Percentiles rank a stretch among this genome's conserved stretches.
Evolutionary conservation across 2,113 vertebrate genomes (phyloP).

Genomic region (Myotis davidii): DNA sequence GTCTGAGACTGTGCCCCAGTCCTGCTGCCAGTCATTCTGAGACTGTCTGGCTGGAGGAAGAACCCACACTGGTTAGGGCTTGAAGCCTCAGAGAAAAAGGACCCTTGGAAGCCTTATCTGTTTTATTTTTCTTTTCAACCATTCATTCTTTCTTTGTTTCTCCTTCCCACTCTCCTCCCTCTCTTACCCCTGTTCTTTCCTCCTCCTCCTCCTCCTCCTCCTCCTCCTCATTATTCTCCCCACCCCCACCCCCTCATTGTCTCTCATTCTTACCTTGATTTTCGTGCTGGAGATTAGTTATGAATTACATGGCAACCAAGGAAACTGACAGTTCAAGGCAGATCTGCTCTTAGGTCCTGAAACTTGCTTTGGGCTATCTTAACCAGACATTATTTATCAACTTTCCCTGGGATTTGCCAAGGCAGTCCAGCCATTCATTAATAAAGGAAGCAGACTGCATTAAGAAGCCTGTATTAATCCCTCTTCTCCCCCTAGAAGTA

Average conservation of each 20-base stretch:
- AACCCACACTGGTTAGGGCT: slow-evolving; percentile 81
- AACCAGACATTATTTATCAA: slow-evolving; percentile 58
- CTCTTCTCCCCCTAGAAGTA: background rate
- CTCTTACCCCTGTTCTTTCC: background rate
- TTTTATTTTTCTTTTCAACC: slow-evolving; percentile 61
- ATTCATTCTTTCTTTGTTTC: background rate
- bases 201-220: background rate
- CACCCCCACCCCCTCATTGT: background rate
- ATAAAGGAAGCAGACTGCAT: background rate
- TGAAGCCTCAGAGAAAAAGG: slow-evolving; percentile 47
- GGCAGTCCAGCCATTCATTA: background rate
- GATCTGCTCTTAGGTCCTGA: slow-evolving; percentile 76
- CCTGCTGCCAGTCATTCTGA: slow-evolving; percentile 80
- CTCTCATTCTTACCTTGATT: background rate
- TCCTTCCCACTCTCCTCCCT: background rate
- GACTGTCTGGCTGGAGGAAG: slow-evolving; percentile 81
- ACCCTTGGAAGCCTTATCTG: slow-evolving; percentile 68
- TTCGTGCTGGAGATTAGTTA: slow-evolving; percentile 82
- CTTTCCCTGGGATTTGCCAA: slow-evolving; percentile 25
- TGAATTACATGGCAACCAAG: slow-evolving; percentile 79
- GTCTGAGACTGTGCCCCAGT: slow-evolving; percentile 77
- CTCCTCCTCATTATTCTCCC: too few species aligned
- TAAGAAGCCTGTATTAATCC: background rate
- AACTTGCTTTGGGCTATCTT: slow-evolving; percentile 68
- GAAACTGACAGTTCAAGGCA: slow-evolving; percentile 85